Evolutionary conservation across 2,888 invertebrate species (phyloP), one percentile per base, ranked within the genome.

Genomic region (Blomia tropicalis): DNA sequence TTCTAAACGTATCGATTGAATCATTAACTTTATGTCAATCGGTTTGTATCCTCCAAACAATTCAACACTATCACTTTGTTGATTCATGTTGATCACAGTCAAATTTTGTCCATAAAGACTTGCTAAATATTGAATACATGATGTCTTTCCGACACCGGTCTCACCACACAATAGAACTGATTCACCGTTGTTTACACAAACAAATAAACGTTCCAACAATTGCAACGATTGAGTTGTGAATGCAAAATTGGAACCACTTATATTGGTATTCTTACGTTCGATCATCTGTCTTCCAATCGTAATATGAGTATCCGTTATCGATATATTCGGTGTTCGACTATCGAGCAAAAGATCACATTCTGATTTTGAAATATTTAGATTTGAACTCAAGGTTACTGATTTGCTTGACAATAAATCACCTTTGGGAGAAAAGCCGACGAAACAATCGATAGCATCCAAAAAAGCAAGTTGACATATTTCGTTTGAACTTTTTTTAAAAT

Each of bases 61-160:
- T 77, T 99, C 98, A 0, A 90, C 84, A 7, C 88, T 88, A 75
- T 99, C 98, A 53, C 92, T 95, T 72, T 98, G 96, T 71, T 98
- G 95, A 72, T 95, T 98, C 88, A 99, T 88, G 72, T 99, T 99
- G 27, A 99, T 87, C 0, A 96, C 95, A 31, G 86, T 79, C 31
- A 99, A 77, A 71, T 84, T 87, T 32, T 66, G 68, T 73, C 74
- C 85, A 0, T 87, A 82, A 67, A 84, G 82, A 65, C 82, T 80
- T 0, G 95, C 88, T 61, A 96, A 77, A 74, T 87, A 90, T 72
- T 96, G 96, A 1, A 98, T 82, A 0, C 87, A 83, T 0, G 91
- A 88, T 0, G 98, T 99, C 77, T 98, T 98, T 0, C 98, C 98
- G 0, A 92, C 93, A 54, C 98, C 98, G 0, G 98, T 98, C 77